phyloP scores from a whole-genome alignment of 2,113 vertebrate species.

The Falco punctatus region DNA sequence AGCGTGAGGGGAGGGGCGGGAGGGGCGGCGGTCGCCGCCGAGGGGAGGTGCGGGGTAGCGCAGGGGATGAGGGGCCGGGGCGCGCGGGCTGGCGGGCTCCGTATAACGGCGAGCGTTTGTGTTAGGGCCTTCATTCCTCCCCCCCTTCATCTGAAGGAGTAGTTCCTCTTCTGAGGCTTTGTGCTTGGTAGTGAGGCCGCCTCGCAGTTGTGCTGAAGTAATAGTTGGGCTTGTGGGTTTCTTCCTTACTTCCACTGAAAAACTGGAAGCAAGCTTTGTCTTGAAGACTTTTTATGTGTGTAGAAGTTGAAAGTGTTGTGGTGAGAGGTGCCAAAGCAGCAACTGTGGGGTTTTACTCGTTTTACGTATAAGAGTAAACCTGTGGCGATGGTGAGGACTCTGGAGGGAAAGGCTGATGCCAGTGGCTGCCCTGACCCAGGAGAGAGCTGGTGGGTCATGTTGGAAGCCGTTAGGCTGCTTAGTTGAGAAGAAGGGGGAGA shows the following conservation, averaged over 20 bases:
- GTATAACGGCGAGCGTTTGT: accelerated
- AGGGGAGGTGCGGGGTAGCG: too few relatives aligned
- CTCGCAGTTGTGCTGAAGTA: not conserved
- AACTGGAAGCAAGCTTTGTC: not conserved
- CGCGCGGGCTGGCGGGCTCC: accelerated
- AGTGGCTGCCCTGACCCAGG: not conserved
- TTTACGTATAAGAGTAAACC: accelerated
- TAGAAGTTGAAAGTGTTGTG: not conserved
- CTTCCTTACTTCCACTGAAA: accelerated
- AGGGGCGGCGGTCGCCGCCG: too few relatives aligned
- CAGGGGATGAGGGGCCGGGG: too few relatives aligned
- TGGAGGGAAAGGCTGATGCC: not conserved
- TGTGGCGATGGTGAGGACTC: not conserved
- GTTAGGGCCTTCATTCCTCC: not conserved
- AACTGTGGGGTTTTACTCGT: not conserved
- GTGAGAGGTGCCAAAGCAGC: not conserved
- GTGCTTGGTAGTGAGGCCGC: accelerated
- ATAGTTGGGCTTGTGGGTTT: not conserved
- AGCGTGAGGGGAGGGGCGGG: too few relatives aligned
- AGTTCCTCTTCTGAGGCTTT: not conserved
- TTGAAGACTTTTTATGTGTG: accelerated
- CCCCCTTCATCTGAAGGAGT: accelerated
- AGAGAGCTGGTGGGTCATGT: accelerated
- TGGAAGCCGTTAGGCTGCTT: not conserved
- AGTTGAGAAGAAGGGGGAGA: not conserved